phyloP scores from a whole-genome alignment of 1,140 invertebrate genomes.

The Drosophila tropicalis region DNA sequence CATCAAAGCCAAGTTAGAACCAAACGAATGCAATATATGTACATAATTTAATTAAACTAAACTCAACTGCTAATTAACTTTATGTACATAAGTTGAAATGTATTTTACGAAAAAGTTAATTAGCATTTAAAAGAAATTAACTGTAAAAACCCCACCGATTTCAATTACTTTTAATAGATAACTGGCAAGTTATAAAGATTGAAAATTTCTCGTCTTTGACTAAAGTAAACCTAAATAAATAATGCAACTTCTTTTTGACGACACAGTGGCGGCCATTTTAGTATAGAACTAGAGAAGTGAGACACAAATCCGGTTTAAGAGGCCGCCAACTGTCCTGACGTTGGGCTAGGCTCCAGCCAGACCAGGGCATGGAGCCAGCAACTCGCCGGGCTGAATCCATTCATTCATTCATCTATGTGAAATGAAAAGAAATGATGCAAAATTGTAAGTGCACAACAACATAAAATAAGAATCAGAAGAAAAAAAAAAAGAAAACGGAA shows the following conservation, averaged over 20 bases:
- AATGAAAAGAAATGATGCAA: constrained; percentile 15
- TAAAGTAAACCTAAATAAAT: constrained; percentile 15
- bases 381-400: not conserved
- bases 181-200: no score
- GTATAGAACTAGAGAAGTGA: not conserved
- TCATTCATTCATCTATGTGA: constrained; percentile 15
- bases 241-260: constrained; percentile 5
- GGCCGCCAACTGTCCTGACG: constrained; percentile 8
- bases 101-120: no score
- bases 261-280: constrained; percentile 7
- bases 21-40: not conserved
- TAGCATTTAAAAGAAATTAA: no score
- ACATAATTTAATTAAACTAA: not conserved
- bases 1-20: not conserved
- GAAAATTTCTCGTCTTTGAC: constrained; percentile 9
- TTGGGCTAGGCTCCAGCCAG: constrained; percentile 13
- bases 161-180: no score
- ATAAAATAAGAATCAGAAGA: not conserved
- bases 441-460: constrained; percentile 11
- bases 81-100: not conserved
- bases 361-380: constrained; percentile 10
- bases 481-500: not conserved
- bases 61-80: not conserved
- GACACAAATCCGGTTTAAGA: constrained; percentile 16
- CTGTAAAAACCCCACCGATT: no score